Evolutionary conservation across 2,797 vertebrate genomes (phyloP).

Genomic region (Gobionotothen gibberifrons): DNA sequence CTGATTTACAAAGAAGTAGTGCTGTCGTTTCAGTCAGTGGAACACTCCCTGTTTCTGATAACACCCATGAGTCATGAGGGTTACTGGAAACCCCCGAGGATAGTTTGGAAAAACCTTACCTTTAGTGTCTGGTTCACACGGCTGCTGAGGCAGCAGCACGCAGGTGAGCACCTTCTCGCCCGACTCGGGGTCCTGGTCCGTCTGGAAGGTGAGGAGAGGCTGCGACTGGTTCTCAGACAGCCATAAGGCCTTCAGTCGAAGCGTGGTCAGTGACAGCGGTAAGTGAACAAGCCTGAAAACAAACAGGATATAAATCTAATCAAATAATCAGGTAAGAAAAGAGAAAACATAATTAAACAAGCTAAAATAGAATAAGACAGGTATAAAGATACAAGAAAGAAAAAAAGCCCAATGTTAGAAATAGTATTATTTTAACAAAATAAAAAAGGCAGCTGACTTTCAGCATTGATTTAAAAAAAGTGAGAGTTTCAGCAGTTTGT

Average conservation of each 20-base stretch:
- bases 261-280: conserved; percentile 90
- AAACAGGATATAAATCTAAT: conserved; percentile 23
- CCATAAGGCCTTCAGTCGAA: conserved; percentile 97
- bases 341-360: no score
- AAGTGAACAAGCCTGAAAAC: conserved; percentile 88
- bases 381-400: no score
- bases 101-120: conserved; percentile 77
- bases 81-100: background rate
- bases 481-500: no score
- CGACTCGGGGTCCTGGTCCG: conserved; percentile 89
- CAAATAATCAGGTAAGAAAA: no score
- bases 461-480: no score
- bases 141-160: conserved; percentile 96
- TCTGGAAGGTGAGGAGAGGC: conserved; percentile 97
- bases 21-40: background rate
- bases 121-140: conserved; percentile 88
- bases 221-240: conserved; percentile 99
- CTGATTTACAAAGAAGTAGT: background rate
- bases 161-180: conserved; percentile 97
- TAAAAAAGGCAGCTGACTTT: no score
- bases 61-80: background rate
- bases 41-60: background rate
- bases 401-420: no score
- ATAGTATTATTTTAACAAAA: no score
- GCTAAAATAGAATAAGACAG: no score